Conservation (phyloP, 2,888 invertebrate genomes). For the Congeria kusceri region DNA sequence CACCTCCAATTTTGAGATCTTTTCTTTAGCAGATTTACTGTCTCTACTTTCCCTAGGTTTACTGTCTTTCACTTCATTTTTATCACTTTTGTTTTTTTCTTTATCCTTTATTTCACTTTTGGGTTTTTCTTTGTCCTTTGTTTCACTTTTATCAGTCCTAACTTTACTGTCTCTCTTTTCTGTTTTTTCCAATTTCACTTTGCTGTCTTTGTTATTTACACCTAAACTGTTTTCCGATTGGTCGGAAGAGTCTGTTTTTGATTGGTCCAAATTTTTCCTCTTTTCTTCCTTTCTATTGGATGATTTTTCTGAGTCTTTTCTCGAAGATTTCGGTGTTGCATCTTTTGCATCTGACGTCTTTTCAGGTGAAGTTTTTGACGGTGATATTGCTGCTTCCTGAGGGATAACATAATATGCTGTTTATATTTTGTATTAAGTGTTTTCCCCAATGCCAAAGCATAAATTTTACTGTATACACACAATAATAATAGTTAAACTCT, state of each 20-base stretch:
- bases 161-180: constrained; percentile 23
- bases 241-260: background rate
- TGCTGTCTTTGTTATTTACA: constrained; percentile 8
- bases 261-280: background rate
- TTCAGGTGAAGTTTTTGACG: constrained; percentile 29
- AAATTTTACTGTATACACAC: no score
- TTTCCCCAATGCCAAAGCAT: no score
- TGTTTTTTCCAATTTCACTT: constrained; percentile 11
- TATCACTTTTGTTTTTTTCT: constrained; percentile 75
- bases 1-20: background rate
- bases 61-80: constrained; percentile 36
- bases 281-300: constrained; percentile 29
- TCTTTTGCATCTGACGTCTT: constrained; percentile 17
- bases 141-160: constrained; percentile 50
- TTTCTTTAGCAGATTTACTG: constrained; percentile 14
- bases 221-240: background rate
- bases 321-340: constrained; percentile 21
- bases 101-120: constrained; percentile 40
- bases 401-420: no score
- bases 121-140: constrained; percentile 41
- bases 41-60: constrained; percentile 33
- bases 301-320: constrained; percentile 18
- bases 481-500: no score
- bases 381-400: constrained; percentile 27
- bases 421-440: no score